These are phyloP conservation scores for Stenichneumon culpator DNA, from an alignment of 2,888 invertebrate species.

Conservation along the genomic window DNA sequence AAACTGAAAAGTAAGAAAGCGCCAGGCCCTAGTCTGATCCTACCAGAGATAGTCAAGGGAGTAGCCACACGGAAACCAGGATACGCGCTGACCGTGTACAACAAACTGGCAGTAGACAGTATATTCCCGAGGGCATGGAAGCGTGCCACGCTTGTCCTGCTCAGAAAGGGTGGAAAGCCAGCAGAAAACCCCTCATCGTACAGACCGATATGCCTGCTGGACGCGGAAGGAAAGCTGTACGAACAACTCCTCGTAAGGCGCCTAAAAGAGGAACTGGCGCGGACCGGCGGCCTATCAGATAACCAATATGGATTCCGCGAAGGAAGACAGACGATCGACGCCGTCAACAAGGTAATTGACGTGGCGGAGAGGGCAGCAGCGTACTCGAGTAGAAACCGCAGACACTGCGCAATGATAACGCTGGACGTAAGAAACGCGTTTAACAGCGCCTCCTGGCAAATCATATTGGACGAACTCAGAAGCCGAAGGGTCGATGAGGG, in stretches of 20 bases:
- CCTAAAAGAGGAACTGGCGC: constrained; percentile 45
- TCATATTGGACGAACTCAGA: constrained; percentile 52
- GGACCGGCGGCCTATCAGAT: constrained; percentile 33
- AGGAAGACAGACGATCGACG: constrained; percentile 55
- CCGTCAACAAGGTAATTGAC: constrained; percentile 37
- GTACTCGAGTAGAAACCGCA: background rate
- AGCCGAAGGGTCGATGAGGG: constrained; percentile 36
- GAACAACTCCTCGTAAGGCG: constrained; percentile 44
- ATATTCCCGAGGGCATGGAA: constrained; percentile 54
- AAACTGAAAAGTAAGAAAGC: constrained; percentile 8
- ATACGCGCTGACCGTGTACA: constrained; percentile 50
- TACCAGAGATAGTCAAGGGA: constrained; percentile 18
- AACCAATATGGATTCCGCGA: constrained; percentile 56
- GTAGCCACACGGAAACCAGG: background rate
- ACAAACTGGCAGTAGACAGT: constrained; percentile 29
- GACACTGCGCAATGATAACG: constrained; percentile 57
- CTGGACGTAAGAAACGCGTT: constrained; percentile 69
- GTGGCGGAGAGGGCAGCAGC: constrained; percentile 18
- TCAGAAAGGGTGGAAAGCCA: constrained; percentile 47
- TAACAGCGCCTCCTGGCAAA: constrained; percentile 63
- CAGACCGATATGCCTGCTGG: constrained; percentile 62
- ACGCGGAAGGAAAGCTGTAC: constrained; percentile 56
- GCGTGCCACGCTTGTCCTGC: constrained; percentile 46
- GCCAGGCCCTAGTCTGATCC: constrained; percentile 33
- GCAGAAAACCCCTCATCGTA: constrained; percentile 33